A percentile compares a stretch with the other conserved stretches of the same genome.
Conservation (phyloP, 1,140 invertebrate species). For the Trachymyrmex cornetzi region DNA sequence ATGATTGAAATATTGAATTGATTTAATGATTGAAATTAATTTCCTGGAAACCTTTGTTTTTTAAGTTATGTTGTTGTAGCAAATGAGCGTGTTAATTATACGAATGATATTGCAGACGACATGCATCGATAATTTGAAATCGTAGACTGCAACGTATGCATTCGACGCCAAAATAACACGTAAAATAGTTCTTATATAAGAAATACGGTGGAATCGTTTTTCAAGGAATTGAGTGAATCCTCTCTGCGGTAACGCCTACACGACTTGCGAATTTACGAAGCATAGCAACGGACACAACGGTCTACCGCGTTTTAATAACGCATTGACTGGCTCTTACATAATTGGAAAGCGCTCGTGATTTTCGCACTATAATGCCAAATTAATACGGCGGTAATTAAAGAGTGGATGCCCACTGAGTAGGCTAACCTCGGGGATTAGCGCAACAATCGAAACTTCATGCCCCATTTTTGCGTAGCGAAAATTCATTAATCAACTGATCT, state of each 20-base stretch:
- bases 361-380: constrained; percentile 75
- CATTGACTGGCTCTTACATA: constrained; percentile 79
- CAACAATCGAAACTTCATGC: constrained; percentile 66
- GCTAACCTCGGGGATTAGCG: constrained; percentile 68
- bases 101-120: background rate
- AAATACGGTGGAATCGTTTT: constrained; percentile 53
- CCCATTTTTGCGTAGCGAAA: constrained; percentile 25
- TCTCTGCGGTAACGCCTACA: constrained; percentile 51
- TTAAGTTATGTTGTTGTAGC: too few relatives aligned
- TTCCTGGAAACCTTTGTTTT: too few relatives aligned
- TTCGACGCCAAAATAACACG: constrained; percentile 13
- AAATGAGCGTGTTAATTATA: background rate
- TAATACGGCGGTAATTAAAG: constrained; percentile 77
- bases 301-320: constrained; percentile 76
- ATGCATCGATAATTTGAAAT: constrained; percentile 15
- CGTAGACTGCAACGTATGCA: background rate
- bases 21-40: too few relatives aligned
- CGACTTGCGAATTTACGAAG: constrained; percentile 77
- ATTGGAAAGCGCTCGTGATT: constrained; percentile 80
- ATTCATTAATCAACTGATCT: constrained; percentile 11
- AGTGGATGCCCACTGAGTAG: constrained; percentile 76
- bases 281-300: constrained; percentile 65
- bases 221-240: constrained; percentile 58
- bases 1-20: too few relatives aligned
- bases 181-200: constrained; percentile 48